Conservation (phyloP, 2,113 vertebrate genomes). For the Alethe castanea region DNA sequence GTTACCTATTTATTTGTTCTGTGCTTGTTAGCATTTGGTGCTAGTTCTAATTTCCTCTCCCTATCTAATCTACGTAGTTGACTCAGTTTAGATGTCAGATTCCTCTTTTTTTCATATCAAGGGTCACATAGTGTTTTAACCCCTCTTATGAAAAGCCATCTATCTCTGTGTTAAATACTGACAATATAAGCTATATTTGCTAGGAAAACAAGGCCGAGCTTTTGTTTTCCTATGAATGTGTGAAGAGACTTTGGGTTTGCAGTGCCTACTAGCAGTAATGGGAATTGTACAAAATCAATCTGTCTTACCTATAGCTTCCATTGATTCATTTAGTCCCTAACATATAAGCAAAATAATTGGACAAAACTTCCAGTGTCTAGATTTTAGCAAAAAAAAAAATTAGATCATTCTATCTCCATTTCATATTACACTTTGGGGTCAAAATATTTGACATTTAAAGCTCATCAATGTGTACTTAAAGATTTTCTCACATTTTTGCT, state of each 20-base stretch:
- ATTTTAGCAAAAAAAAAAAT: neutral
- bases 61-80: conserved; percentile 43
- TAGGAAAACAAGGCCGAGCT: neutral
- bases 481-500: neutral
- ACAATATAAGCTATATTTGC: neutral
- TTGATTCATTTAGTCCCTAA: neutral
- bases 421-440: neutral
- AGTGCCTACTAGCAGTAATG: neutral
- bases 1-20: conserved; percentile 67
- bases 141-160: neutral
- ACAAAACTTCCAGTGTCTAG: neutral
- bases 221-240: neutral
- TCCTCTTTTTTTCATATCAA: neutral
- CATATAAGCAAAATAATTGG: neutral
- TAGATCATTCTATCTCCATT: neutral
- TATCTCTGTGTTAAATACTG: neutral
- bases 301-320: neutral
- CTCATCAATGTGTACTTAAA: neutral
- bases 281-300: neutral
- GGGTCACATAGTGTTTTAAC: conserved; percentile 12
- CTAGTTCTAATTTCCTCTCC: conserved; percentile 65
- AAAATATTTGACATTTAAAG: neutral
- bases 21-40: conserved; percentile 63
- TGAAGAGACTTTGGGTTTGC: neutral
- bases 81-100: conserved; percentile 30